These are phyloP conservation scores for Coregonus suidteri DNA, from an alignment of 2,797 vertebrate genomes.

Conservation along the genomic window DNA sequence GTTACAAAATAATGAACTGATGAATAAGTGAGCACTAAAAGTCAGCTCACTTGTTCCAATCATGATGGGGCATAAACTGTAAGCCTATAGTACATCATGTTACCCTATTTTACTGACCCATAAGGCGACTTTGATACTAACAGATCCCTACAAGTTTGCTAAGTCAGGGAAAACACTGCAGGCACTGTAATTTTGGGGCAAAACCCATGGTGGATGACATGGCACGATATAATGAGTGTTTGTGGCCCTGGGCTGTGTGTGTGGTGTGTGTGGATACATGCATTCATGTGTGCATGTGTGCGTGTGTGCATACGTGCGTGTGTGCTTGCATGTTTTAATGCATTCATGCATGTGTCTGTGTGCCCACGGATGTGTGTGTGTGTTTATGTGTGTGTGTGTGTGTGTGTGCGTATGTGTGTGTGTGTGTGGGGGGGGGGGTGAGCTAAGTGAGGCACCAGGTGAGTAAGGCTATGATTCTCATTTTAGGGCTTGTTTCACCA, in stretches of 20 bases:
- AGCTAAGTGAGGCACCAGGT: conserved; percentile 50
- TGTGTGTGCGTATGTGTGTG: conserved; percentile 30
- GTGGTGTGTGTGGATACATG: conserved; percentile 4
- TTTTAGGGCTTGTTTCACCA: not conserved
- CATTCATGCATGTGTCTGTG: conserved; percentile 4
- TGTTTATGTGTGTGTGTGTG: conserved; percentile 34
- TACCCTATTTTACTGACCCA: conserved; percentile 14
- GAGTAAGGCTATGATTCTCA: conserved; percentile 9
- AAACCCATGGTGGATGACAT: conserved; percentile 68
- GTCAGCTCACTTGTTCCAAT: not conserved
- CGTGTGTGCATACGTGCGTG: not conserved
- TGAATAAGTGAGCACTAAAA: not conserved
- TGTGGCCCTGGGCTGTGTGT: conserved; percentile 50
- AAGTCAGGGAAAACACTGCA: conserved; percentile 68
- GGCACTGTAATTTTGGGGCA: conserved; percentile 65
- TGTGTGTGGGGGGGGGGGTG: conserved; percentile 8
- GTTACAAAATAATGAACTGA: not conserved
- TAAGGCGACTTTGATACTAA: conserved; percentile 69
- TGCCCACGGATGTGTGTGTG: not conserved
- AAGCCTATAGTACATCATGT: not conserved
- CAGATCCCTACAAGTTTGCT: conserved; percentile 67
- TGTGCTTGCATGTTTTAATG: conserved; percentile 24
- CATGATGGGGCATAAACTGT: not conserved
- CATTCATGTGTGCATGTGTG: not conserved
- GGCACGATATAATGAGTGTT: conserved; percentile 69